Evolutionary conservation across 2,113 vertebrate genomes (phyloP).

Genomic region (Hystrix cristata): DNA sequence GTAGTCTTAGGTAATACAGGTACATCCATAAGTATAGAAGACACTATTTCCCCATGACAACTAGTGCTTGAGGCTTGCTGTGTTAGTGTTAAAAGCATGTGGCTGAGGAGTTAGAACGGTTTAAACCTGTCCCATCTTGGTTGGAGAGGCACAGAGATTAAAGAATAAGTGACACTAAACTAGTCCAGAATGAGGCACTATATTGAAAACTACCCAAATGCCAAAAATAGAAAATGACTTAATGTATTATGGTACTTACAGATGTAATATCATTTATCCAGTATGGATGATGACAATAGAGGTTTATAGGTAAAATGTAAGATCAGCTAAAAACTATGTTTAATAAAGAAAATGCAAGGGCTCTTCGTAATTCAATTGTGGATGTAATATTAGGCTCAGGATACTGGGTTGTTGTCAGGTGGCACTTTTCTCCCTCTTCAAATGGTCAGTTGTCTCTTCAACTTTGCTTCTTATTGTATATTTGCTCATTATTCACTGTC

Average conservation of each 20-base stretch:
- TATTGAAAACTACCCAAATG: neutral
- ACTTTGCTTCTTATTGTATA: neutral
- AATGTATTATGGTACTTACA: neutral
- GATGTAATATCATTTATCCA: fast-evolving
- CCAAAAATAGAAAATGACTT: neutral
- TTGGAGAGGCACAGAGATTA: neutral
- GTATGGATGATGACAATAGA: neutral
- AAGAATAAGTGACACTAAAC: neutral
- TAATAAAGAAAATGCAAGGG: neutral
- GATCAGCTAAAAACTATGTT: neutral
- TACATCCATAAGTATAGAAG: neutral
- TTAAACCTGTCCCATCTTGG: neutral
- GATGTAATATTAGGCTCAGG: neutral
- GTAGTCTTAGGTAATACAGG: neutral
- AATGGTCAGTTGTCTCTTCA: neutral
- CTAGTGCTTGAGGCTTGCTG: neutral
- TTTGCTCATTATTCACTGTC: neutral
- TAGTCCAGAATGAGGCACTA: neutral
- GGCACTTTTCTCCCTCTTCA: neutral
- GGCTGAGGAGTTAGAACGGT: neutral
- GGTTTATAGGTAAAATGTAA: neutral
- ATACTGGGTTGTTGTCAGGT: neutral
- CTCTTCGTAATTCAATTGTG: neutral
- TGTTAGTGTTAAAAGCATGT: fast-evolving
- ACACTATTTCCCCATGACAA: neutral